phyloP scores from a whole-genome alignment of 2,888 invertebrate species.

The Nymphalis urticae region DNA sequence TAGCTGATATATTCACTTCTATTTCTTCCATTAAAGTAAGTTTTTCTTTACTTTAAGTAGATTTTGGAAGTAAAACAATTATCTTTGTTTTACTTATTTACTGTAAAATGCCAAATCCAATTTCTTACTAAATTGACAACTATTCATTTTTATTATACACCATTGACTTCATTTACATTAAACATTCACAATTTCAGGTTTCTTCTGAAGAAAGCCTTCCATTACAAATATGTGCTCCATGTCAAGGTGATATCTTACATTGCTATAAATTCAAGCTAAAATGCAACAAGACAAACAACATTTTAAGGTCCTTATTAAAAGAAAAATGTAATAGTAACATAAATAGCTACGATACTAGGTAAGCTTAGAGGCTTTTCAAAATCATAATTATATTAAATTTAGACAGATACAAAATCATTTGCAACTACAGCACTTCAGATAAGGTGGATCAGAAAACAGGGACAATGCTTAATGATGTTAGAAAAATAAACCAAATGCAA shows the following conservation, averaged over 20 bases:
- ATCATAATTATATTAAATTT: not conserved
- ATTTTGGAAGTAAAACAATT: too few relatives aligned
- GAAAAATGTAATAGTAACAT: slow-evolving; percentile 5
- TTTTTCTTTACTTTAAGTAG: slow-evolving; percentile 14
- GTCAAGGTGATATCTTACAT: slow-evolving; percentile 55
- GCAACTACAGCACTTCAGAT: not conserved
- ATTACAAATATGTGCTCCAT: slow-evolving; percentile 54
- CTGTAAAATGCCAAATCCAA: too few relatives aligned
- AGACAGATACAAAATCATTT: not conserved
- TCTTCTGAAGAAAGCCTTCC: slow-evolving; percentile 52
- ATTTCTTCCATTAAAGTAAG: slow-evolving; percentile 63
- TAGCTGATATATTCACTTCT: slow-evolving; percentile 61
- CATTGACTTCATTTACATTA: too few relatives aligned
- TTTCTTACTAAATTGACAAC: too few relatives aligned
- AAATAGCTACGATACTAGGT: slow-evolving; percentile 11
- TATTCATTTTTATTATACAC: too few relatives aligned
- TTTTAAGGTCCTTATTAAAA: slow-evolving; percentile 52
- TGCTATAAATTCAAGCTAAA: slow-evolving; percentile 70
- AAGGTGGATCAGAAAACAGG: slow-evolving; percentile 24
- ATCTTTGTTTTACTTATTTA: too few relatives aligned
- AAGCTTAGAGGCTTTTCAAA: not conserved
- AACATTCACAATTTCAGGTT: slow-evolving; percentile 41
- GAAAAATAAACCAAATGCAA: not conserved
- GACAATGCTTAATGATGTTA: slow-evolving; percentile 17
- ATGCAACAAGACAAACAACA: slow-evolving; percentile 64